Conservation (phyloP, 2,888 invertebrate genomes). For the Alloplasta piceator region DNA sequence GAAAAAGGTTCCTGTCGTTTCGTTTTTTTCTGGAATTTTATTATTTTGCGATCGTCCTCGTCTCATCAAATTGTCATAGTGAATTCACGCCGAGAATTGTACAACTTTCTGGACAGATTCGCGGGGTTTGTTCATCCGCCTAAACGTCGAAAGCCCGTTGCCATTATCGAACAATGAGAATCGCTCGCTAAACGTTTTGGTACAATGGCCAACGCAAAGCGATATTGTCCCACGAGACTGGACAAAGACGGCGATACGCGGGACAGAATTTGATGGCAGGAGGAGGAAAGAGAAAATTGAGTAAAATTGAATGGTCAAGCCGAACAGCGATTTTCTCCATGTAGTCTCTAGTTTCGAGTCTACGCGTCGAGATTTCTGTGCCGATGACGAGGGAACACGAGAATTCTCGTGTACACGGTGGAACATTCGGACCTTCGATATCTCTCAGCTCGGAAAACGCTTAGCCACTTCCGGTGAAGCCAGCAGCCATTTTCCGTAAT, state of each 20-base stretch:
- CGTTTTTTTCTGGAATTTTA: not conserved
- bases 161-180: conserved; percentile 72
- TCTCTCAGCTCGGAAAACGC: conserved; percentile 27
- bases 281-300: conserved; percentile 14
- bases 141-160: conserved; percentile 38
- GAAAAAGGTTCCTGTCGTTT: too few species aligned
- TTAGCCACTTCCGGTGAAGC: conserved; percentile 27
- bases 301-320: conserved; percentile 39
- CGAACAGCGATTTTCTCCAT: conserved; percentile 17
- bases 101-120: not conserved
- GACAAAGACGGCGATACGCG: conserved; percentile 21
- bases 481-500: conserved; percentile 38
- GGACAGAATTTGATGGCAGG: not conserved
- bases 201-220: conserved; percentile 10
- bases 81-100: not conserved
- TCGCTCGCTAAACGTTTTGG: conserved; percentile 58
- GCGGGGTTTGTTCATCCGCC: conserved; percentile 28
- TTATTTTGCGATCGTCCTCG: conserved; percentile 64
- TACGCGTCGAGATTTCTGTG: not conserved
- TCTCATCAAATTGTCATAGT: conserved; percentile 51
- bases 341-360: not conserved
- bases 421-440: conserved; percentile 1
- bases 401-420: not conserved
- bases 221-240: conserved; percentile 39
- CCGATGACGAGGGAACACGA: conserved; percentile 2